Base-by-base conservation (phyloP, 1,140 invertebrate species). In the Vanessa tameamea region DNA sequence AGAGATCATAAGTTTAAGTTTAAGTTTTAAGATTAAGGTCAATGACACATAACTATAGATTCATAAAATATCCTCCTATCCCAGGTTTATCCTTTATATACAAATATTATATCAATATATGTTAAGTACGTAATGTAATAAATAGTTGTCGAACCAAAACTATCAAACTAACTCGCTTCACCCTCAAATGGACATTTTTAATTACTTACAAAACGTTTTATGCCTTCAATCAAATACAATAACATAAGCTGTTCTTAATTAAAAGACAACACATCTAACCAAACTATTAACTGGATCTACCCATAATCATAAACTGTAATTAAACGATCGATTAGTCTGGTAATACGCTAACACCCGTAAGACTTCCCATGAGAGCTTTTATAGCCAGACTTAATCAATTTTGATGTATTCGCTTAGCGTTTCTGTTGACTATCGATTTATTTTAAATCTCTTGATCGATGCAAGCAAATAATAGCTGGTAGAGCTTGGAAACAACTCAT, bases 311-410 rank as follows among this genome's bases (percentile, higher is more conserved):
- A 23, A 59, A 43, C 9, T 11, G 63, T 72, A 72, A 72, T 72
- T 48, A 72, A 65, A 72, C 61, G 55, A 65, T 72, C 69, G 69
- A 72, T 65, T 72, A 65, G 50, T 55, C 14, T 20, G 50, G 14
- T 67, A 67, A 51, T n/a, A 51, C 23, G 65, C 31, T 53, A 67
- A 67, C 65, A 67, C 50, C 53, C 48, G 69, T 43, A 59, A 26
- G 57, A n/a, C 50, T 72, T 43, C 69, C 69, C 61, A 20, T 12
- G 65, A 48, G 63, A 37, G 69, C 69, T 64, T 64, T 72, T 55
- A 65, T 26, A 20, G 67, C 26, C 47, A 55, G 63, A 12, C 61
- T 57, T 72, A 23, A 71, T 71, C 66, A 50, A 47, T 43, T 69
- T 59, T 47, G 66, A 69, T 43, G 23, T 23, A 59, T 59, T 69